Percentiles rank a stretch among this genome's conserved stretches.
These are phyloP conservation scores for Rhagophthalmus giganteus DNA, from an alignment of 2,888 invertebrate species.

Conservation along the genomic window DNA sequence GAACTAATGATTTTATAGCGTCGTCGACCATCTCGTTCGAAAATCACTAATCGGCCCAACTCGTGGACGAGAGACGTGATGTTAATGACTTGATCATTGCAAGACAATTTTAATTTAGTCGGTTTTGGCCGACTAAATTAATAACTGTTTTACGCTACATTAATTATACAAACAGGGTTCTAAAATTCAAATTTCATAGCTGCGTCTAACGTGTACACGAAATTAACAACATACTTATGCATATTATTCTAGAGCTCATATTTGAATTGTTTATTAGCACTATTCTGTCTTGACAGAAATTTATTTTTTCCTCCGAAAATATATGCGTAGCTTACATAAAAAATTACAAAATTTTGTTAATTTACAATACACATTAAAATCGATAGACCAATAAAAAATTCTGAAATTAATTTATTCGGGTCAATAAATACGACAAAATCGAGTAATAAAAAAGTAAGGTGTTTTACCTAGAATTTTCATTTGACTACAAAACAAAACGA, in stretches of 20 bases:
- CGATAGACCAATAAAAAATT: not conserved
- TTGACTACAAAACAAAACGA: no score
- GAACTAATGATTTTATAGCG: conserved; percentile 43
- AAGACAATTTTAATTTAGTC: conserved; percentile 23
- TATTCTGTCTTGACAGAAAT: not conserved
- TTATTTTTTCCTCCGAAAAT: not conserved
- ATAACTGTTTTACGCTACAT: conserved; percentile 7
- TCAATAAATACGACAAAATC: no score
- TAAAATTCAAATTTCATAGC: conserved; percentile 11
- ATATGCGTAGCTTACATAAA: not conserved
- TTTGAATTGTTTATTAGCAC: conserved; percentile 13
- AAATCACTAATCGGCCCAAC: conserved; percentile 35
- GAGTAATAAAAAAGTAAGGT: not conserved
- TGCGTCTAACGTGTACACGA: not conserved
- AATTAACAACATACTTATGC: conserved; percentile 8
- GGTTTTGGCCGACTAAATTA: conserved; percentile 5
- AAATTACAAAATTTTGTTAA: not conserved
- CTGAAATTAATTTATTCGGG: no score
- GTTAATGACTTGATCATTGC: conserved; percentile 37
- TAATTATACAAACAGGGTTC: conserved; percentile 15
- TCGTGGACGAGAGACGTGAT: conserved; percentile 33
- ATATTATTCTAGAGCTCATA: conserved; percentile 1
- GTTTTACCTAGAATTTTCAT: not conserved
- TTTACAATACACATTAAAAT: not conserved
- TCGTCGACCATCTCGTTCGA: conserved; percentile 33